phyloP scores from a whole-genome alignment of 2,797 vertebrate species.

The Melanotaenia parkinsoni region DNA sequence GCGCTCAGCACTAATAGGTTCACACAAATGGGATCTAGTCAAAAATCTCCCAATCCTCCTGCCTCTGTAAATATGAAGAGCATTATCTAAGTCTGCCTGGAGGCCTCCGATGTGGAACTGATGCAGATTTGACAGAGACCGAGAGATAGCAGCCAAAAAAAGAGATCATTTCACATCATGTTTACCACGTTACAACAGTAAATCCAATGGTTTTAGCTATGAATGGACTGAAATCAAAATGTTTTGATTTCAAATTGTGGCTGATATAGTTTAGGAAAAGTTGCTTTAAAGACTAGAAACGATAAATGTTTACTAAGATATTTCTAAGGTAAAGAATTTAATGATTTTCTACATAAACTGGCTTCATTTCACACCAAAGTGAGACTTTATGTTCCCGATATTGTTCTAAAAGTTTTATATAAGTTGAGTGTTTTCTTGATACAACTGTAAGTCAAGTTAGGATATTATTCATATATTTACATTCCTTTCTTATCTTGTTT shows the following conservation, averaged over 20 bases:
- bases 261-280: neutral
- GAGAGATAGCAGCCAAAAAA: conserved; percentile 64
- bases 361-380: neutral
- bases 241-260: conserved; percentile 13
- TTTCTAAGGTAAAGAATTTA: neutral
- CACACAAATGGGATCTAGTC: conserved; percentile 78
- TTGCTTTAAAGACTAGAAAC: neutral
- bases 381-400: neutral
- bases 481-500: neutral
- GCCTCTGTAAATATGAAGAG: conserved; percentile 74
- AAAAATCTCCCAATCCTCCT: conserved; percentile 73
- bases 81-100: conserved; percentile 64
- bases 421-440: neutral
- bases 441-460: neutral
- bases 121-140: conserved; percentile 74
- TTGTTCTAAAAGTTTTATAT: too few relatives aligned
- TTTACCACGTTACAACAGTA: conserved; percentile 50
- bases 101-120: conserved; percentile 69
- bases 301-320: neutral
- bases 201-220: conserved; percentile 41
- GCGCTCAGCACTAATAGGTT: conserved; percentile 76
- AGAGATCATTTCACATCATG: conserved; percentile 61
- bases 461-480: neutral
- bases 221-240: conserved; percentile 23
- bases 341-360: neutral